A percentile compares a stretch with the other conserved stretches of the same genome.
phyloP scores from a whole-genome alignment of 2,888 invertebrate genomes.

The Drosophila formosana region DNA sequence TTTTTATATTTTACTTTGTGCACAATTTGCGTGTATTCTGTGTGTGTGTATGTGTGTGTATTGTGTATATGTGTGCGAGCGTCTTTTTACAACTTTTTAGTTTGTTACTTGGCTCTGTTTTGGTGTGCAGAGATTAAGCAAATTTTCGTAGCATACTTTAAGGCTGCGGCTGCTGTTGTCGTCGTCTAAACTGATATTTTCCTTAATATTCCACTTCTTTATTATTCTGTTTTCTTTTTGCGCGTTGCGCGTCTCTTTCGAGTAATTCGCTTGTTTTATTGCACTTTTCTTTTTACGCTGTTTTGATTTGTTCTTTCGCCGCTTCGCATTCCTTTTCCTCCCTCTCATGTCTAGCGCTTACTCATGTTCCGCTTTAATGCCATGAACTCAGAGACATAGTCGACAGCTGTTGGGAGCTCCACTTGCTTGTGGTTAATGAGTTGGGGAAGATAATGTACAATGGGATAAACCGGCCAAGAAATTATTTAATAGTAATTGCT shows the following conservation, averaged over 20 bases:
- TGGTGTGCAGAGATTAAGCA: slow-evolving; percentile 67
- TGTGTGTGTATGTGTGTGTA: slow-evolving; percentile 15
- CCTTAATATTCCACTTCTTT: slow-evolving; percentile 64
- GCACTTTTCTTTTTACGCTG: slow-evolving; percentile 74
- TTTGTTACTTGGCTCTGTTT: slow-evolving; percentile 54
- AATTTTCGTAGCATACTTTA: slow-evolving; percentile 65
- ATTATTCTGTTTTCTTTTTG: slow-evolving; percentile 71
- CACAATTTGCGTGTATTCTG: slow-evolving; percentile 60
- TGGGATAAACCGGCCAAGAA: slow-evolving; percentile 27
- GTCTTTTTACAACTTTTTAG: slow-evolving; percentile 76
- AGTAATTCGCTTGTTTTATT: slow-evolving; percentile 77
- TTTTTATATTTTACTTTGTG: slow-evolving; percentile 64
- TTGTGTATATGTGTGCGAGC: slow-evolving; percentile 36
- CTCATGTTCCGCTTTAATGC: slow-evolving; percentile 54
- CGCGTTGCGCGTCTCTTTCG: slow-evolving; percentile 39
- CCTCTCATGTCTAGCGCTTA: slow-evolving; percentile 15
- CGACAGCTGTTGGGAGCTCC: slow-evolving; percentile 68
- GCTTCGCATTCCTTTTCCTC: slow-evolving; percentile 20
- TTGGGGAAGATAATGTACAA: slow-evolving; percentile 41
- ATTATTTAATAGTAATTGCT: background rate
- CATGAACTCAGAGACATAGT: slow-evolving; percentile 28
- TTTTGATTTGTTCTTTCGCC: slow-evolving; percentile 72
- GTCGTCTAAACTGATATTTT: slow-evolving; percentile 61
- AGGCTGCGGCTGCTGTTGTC: slow-evolving; percentile 44
- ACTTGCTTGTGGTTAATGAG: slow-evolving; percentile 66